Conservation (phyloP, 2,113 vertebrate species). For the Casuarius casuarius region DNA sequence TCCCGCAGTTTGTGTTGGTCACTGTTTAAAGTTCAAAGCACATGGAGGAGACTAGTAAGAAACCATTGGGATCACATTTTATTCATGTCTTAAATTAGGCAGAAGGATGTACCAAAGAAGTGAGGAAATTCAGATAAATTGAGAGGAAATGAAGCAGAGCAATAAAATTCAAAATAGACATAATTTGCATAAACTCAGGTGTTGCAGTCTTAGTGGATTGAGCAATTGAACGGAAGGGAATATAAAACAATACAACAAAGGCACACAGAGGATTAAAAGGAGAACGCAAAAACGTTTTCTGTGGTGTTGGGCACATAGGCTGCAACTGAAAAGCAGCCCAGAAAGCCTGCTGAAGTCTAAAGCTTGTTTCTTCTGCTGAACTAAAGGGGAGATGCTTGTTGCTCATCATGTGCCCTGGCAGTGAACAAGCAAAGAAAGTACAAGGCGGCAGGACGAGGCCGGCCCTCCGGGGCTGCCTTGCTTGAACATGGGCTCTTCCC, state of each 20-base stretch:
- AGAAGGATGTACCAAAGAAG: conserved; percentile 31
- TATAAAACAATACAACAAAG: background rate
- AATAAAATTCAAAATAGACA: conserved; percentile 43
- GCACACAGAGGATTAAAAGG: background rate
- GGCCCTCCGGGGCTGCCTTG: too few species aligned
- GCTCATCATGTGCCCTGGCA: background rate
- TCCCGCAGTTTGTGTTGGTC: background rate
- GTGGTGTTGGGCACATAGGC: background rate
- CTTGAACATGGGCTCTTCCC: too few species aligned
- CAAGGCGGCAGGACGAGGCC: background rate
- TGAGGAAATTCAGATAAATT: conserved; percentile 42
- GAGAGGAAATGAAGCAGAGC: conserved; percentile 6
- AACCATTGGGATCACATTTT: background rate
- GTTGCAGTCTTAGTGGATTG: background rate
- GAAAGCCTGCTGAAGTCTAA: background rate
- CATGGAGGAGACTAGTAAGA: background rate
- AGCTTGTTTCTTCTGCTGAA: background rate
- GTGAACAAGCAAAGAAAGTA: background rate
- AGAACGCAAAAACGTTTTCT: background rate
- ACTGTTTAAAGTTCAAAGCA: background rate
- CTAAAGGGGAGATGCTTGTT: background rate
- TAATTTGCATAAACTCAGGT: conserved; percentile 32
- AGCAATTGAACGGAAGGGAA: background rate
- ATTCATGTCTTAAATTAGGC: background rate
- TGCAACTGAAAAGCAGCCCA: background rate